Percentiles rank a stretch among this genome's conserved stretches.
Conservation (phyloP, 2,797 vertebrate genomes). For the Anguilla marmorata region DNA sequence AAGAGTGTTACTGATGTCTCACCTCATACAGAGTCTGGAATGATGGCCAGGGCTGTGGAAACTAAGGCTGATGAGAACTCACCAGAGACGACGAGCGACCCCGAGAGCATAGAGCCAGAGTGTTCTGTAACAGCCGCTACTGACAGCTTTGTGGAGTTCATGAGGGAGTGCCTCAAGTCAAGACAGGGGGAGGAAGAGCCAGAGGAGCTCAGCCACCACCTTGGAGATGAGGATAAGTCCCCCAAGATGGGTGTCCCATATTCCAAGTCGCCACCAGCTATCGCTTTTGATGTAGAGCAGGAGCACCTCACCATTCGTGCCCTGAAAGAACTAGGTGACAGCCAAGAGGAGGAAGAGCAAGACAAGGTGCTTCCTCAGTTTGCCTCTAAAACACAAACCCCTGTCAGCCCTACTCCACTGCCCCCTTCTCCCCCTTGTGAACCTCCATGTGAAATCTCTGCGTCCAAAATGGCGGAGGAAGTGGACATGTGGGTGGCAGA, state of each 20-base stretch:
- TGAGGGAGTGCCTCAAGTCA: slow-evolving; percentile 76
- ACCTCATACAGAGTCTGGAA: slow-evolving; percentile 33
- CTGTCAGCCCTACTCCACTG: slow-evolving; percentile 42
- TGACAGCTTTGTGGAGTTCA: slow-evolving; percentile 79
- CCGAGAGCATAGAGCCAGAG: slow-evolving; percentile 49
- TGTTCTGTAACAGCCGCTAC: slow-evolving; percentile 51
- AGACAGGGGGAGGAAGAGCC: slow-evolving; percentile 66
- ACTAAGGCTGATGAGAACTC: slow-evolving; percentile 34
- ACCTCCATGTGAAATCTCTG: slow-evolving; percentile 51
- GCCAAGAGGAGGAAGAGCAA: slow-evolving; percentile 58
- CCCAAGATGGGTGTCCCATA: slow-evolving; percentile 32
- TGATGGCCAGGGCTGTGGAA: slow-evolving; percentile 33
- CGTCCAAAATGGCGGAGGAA: slow-evolving; percentile 72
- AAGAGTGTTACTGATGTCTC: neutral
- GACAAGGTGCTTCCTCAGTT: slow-evolving; percentile 33
- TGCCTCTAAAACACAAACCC: slow-evolving; percentile 37
- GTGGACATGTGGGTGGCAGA: slow-evolving; percentile 77
- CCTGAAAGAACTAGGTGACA: slow-evolving; percentile 76
- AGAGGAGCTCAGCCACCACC: slow-evolving; percentile 41
- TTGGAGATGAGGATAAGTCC: slow-evolving; percentile 29
- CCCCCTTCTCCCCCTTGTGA: slow-evolving; percentile 51
- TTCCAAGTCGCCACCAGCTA: slow-evolving; percentile 49
- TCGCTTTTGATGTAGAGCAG: slow-evolving; percentile 76
- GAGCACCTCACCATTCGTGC: slow-evolving; percentile 79
- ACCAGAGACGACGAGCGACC: slow-evolving; percentile 47